These are phyloP conservation scores for Pseudomugil tenellus DNA, from an alignment of 2,797 vertebrate species.

Conservation along the genomic window DNA sequence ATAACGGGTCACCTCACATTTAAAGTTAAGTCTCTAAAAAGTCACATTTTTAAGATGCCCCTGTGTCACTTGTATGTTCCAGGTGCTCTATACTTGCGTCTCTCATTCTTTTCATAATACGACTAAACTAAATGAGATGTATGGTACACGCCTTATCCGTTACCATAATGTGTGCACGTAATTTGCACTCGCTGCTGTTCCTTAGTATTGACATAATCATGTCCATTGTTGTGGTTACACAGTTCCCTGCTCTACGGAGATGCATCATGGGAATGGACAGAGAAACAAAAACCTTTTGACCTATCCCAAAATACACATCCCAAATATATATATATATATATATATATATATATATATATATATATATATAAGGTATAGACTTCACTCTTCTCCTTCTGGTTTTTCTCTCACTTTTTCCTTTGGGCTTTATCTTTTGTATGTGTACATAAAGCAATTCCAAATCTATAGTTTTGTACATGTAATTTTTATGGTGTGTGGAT, in stretches of 20 bases:
- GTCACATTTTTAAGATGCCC: slow-evolving; percentile 18
- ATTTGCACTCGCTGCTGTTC: slow-evolving; percentile 23
- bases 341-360: too few species aligned
- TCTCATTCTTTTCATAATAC: slow-evolving; percentile 10
- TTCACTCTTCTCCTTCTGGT: slow-evolving; percentile 51
- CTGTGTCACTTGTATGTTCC: slow-evolving; percentile 31
- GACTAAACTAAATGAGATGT: slow-evolving; percentile 17
- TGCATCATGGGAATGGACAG: slow-evolving; percentile 36
- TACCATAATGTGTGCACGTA: slow-evolving; percentile 31
- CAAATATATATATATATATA: neutral
- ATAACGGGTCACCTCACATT: slow-evolving; percentile 8
- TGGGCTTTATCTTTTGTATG: slow-evolving; percentile 84
- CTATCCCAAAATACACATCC: slow-evolving; percentile 30
- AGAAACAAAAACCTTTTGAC: slow-evolving; percentile 49
- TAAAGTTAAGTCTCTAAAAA: slow-evolving; percentile 13
- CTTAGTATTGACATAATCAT: slow-evolving; percentile 9
- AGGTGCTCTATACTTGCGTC: slow-evolving; percentile 17
- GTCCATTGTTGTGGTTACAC: slow-evolving; percentile 13
- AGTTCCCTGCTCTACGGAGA: slow-evolving; percentile 29
- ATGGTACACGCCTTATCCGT: slow-evolving; percentile 16
- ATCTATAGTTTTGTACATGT: slow-evolving; percentile 91
- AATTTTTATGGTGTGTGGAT: slow-evolving; percentile 88
- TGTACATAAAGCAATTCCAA: slow-evolving; percentile 88
- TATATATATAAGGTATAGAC: slow-evolving; percentile 18
- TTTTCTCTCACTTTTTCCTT: slow-evolving; percentile 69